Conservation (phyloP, 2,797 vertebrate genomes). For the Cryptoprocta ferox region DNA sequence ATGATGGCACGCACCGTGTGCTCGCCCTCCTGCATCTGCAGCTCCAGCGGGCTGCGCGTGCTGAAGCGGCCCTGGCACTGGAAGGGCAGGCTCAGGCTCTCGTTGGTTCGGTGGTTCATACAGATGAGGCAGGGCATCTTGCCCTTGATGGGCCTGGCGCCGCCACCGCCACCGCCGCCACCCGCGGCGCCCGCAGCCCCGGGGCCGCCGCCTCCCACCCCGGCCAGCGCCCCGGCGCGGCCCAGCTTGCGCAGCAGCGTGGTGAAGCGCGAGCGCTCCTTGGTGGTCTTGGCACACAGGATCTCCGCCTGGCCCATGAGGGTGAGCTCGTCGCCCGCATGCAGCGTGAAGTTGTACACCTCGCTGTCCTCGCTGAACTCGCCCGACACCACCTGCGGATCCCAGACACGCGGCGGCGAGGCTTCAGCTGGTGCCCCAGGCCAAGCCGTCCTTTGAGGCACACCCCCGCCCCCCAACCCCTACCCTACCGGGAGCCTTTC, state of each 20-base stretch:
- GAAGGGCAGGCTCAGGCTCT: constrained; percentile 97
- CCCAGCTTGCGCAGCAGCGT: constrained; percentile 94
- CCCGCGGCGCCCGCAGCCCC: not conserved
- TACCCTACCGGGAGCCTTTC: not conserved
- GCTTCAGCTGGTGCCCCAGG: not conserved
- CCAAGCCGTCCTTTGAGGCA: not conserved
- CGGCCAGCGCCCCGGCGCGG: constrained; percentile 88
- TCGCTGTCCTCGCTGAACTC: constrained; percentile 99
- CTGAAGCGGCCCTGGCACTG: constrained; percentile 98
- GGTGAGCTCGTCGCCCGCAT: constrained; percentile 97
- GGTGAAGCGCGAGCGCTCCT: constrained; percentile 95
- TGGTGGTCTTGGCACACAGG: constrained; percentile 94
- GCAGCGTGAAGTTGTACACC: constrained; percentile 98
- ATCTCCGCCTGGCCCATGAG: constrained; percentile 99
- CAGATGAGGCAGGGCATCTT: constrained; percentile 98
- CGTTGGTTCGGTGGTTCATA: constrained; percentile 99
- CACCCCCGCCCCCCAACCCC: accelerated
- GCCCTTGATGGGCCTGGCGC: constrained; percentile 86
- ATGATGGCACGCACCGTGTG: constrained; percentile 98
- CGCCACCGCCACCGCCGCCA: not conserved
- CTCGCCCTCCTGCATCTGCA: constrained; percentile 97
- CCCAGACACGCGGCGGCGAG: not conserved
- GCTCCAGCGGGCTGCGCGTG: constrained; percentile 96
- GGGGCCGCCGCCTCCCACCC: constrained; percentile 46
- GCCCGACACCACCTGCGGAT: constrained; percentile 94